A percentile compares a stretch with the other conserved stretches of the same genome.
Evolutionary conservation across 2,797 vertebrate genomes (phyloP).

Genomic region (Ficedula albicollis): DNA sequence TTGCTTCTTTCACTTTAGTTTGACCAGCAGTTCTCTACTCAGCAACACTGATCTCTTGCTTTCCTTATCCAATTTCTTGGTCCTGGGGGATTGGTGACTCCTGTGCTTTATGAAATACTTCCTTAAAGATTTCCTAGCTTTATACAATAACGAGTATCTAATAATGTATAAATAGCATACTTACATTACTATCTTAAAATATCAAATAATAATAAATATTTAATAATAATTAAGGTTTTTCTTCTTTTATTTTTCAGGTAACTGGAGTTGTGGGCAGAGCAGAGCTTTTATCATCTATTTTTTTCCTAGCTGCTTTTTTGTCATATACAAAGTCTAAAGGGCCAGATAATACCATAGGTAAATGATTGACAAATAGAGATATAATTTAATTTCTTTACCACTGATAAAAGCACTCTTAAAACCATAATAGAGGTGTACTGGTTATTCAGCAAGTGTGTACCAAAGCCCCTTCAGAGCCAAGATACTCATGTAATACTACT

Average conservation of each 20-base stretch:
- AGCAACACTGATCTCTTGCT: background rate
- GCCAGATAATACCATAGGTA: conserved; percentile 90
- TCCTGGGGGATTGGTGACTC: background rate
- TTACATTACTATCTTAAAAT: background rate
- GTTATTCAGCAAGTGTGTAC: background rate
- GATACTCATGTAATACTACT: background rate
- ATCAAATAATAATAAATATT: background rate
- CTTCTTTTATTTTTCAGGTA: conserved; percentile 78
- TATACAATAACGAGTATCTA: background rate
- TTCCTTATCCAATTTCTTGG: background rate
- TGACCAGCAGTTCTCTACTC: background rate
- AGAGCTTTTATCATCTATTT: conserved; percentile 97
- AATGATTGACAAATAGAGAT: conserved; percentile 8
- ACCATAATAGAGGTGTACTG: background rate
- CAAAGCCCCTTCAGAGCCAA: background rate
- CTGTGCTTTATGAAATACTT: background rate
- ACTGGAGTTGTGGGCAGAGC: conserved; percentile 98
- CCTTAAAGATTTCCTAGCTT: background rate
- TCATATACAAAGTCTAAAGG: conserved; percentile 95
- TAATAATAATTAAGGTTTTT: background rate
- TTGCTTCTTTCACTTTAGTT: background rate
- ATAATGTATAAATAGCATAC: background rate
- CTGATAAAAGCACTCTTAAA: background rate
- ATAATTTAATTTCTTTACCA: background rate
- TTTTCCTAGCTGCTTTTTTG: conserved; percentile 94